Evolutionary conservation across 2,888 invertebrate species (phyloP).

Genomic region (Smittia sp.): DNA sequence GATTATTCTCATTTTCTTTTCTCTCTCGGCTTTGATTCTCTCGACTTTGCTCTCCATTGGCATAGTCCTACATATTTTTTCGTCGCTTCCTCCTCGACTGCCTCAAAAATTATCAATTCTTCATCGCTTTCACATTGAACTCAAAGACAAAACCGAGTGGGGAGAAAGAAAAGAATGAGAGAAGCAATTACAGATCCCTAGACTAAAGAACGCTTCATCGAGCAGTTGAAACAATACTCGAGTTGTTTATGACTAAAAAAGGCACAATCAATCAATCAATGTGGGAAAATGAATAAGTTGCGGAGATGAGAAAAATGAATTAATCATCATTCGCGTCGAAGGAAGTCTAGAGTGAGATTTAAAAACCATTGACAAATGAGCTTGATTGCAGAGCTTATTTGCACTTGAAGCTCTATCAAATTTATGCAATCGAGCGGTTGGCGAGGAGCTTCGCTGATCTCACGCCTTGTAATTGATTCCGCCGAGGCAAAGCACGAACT

Average conservation of each 20-base stretch:
- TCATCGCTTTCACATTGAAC: neutral
- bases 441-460: too few species aligned
- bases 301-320: neutral
- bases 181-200: neutral
- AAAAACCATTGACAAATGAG: neutral
- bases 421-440: neutral
- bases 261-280: conserved; percentile 1
- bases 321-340: conserved; percentile 5
- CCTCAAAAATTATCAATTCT: conserved; percentile 8
- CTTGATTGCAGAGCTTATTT: conserved; percentile 6
- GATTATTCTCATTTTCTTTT: conserved; percentile 32
- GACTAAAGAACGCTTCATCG: neutral
- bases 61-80: conserved; percentile 24
- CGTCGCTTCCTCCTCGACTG: neutral
- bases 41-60: conserved; percentile 24
- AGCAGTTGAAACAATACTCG: neutral
- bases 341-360: neutral
- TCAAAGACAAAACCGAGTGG: neutral
- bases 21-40: conserved; percentile 18
- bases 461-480: neutral
- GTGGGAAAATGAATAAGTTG: neutral
- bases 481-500: too few species aligned
- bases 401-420: neutral
- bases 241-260: neutral
- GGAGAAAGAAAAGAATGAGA: neutral